These are phyloP conservation scores for Agonopterix subpropinquella DNA, from an alignment of 2,888 invertebrate genomes.

Conservation along the genomic window DNA sequence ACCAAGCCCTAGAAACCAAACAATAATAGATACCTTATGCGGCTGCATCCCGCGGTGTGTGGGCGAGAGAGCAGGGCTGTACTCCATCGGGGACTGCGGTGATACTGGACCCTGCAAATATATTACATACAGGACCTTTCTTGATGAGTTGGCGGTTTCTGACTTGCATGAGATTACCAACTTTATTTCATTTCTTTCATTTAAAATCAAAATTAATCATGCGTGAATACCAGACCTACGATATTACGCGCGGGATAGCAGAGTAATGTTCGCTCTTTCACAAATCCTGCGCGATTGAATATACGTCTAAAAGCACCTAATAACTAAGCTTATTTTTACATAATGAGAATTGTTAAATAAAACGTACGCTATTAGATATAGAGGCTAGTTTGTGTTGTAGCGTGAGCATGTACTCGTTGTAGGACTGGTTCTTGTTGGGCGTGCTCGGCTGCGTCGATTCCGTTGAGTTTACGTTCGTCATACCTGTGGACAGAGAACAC, in stretches of 20 bases:
- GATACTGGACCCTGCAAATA: constrained; percentile 71
- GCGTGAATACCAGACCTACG: no score
- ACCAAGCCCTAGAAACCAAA: no score
- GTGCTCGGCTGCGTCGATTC: constrained; percentile 76
- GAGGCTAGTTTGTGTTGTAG: constrained; percentile 82
- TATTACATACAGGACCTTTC: no score
- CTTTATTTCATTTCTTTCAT: no score
- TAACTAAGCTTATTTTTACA: no score
- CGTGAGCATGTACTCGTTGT: constrained; percentile 81
- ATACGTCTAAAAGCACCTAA: no score
- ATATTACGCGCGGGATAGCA: no score
- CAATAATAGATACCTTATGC: constrained; percentile 28
- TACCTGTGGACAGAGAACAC: constrained; percentile 32
- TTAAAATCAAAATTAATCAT: no score
- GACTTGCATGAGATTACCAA: no score
- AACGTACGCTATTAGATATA: constrained; percentile 73
- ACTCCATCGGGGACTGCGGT: constrained; percentile 73
- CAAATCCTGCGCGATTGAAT: no score
- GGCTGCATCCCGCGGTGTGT: constrained; percentile 46
- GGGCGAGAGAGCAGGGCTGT: constrained; percentile 66
- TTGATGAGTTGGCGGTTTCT: no score
- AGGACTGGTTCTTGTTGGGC: constrained; percentile 79
- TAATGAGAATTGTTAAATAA: neutral
- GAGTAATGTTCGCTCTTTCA: no score
- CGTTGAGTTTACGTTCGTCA: constrained; percentile 53